phyloP scores from a whole-genome alignment of 2,888 invertebrate species.

The Eulithis testata region DNA sequence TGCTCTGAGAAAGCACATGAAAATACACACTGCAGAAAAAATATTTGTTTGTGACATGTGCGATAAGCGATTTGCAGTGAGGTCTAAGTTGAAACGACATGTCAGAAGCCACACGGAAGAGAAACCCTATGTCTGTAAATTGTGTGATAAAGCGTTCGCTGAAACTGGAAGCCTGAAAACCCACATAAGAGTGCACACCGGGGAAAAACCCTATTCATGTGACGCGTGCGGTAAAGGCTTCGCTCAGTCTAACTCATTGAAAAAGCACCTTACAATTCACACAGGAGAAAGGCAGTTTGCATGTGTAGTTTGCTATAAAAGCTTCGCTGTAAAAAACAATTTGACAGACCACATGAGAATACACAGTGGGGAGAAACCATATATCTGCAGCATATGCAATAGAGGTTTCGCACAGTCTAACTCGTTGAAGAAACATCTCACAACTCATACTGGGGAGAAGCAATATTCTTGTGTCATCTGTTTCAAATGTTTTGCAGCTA shows the following conservation, averaged over 20 bases:
- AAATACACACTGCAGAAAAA: constrained; percentile 31
- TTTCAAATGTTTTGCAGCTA: constrained; percentile 25
- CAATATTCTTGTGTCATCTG: constrained; percentile 24
- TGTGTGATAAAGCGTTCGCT: constrained; percentile 24
- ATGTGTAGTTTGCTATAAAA: constrained; percentile 25
- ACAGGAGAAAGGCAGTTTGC: constrained; percentile 28
- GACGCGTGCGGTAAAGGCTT: constrained; percentile 31
- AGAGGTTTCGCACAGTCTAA: constrained; percentile 21
- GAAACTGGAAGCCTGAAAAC: constrained; percentile 31
- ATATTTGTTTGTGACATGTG: constrained; percentile 26
- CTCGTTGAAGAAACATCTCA: constrained; percentile 24
- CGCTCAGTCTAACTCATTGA: constrained; percentile 25
- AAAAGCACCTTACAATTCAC: constrained; percentile 30
- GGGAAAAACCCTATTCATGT: constrained; percentile 30
- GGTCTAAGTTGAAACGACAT: constrained; percentile 26
- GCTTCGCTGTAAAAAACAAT: constrained; percentile 29
- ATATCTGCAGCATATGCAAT: constrained; percentile 18
- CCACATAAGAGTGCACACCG: constrained; percentile 26
- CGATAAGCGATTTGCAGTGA: constrained; percentile 23
- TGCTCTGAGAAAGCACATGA: constrained; percentile 27
- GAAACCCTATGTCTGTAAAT: constrained; percentile 22
- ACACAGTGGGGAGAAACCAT: constrained; percentile 31
- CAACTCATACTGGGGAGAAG: constrained; percentile 25
- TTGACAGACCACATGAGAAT: constrained; percentile 32
- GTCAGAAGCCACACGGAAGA: constrained; percentile 27